phyloP scores from a whole-genome alignment of 2,888 invertebrate species.

The Epinotia demarniana region DNA sequence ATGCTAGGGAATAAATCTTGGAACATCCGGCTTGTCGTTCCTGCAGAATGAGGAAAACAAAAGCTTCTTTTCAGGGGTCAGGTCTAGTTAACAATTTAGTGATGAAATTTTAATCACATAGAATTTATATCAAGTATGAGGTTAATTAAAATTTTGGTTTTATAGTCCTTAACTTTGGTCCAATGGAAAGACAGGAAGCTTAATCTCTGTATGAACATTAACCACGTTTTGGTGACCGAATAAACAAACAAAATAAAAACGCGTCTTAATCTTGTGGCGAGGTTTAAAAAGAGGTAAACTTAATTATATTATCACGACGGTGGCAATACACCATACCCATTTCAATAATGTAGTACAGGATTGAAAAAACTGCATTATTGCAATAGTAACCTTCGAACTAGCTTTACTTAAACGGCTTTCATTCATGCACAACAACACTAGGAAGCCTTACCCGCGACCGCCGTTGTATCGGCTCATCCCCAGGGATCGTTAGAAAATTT shows the following conservation, averaged over 20 bases:
- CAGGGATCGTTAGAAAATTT: conserved; percentile 79
- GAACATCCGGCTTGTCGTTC: no score
- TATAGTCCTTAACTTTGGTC: no score
- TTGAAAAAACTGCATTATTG: neutral
- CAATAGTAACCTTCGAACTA: conserved; percentile 9
- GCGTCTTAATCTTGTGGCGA: neutral
- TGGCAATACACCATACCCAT: no score
- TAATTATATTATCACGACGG: no score
- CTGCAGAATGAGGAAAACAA: no score
- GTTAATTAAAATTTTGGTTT: neutral
- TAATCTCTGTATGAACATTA: no score
- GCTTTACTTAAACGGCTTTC: conserved; percentile 34
- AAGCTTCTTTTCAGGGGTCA: no score
- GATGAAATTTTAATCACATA: no score
- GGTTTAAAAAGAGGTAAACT: neutral
- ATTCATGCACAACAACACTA: conserved; percentile 42
- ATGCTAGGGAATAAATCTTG: neutral
- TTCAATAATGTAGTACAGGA: neutral
- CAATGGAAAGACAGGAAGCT: no score
- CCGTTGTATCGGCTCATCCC: conserved; percentile 72
- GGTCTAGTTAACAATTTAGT: no score
- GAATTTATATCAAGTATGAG: no score
- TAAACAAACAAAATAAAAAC: neutral
- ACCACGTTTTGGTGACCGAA: neutral
- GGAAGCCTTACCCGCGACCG: conserved; percentile 75